Percentiles rank a stretch among this genome's conserved stretches.
These are phyloP conservation scores for Choristoneura fumiferana DNA, from an alignment of 1,140 invertebrate genomes.

Conservation along the genomic window DNA sequence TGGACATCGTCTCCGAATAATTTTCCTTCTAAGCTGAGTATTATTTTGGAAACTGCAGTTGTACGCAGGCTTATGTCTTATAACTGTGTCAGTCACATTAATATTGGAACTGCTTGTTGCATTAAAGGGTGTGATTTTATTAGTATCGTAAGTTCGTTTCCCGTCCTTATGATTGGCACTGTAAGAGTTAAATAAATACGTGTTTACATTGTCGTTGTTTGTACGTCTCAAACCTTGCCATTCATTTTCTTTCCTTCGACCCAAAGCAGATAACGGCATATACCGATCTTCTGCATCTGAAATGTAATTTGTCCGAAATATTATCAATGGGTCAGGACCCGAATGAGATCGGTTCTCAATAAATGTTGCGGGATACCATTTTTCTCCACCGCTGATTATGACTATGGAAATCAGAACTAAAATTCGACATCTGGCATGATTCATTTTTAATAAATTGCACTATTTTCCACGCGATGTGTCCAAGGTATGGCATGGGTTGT, in stretches of 20 bases:
- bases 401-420: slow-evolving; percentile 16
- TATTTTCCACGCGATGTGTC: too few species aligned
- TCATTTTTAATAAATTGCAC: slow-evolving; percentile 24
- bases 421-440: slow-evolving; percentile 11
- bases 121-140: too few species aligned
- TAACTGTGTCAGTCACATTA: not conserved
- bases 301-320: slow-evolving; percentile 10
- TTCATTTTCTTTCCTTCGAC: not conserved
- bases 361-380: slow-evolving; percentile 32
- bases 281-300: slow-evolving; percentile 16
- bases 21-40: slow-evolving; percentile 30
- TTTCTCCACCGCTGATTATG: slow-evolving; percentile 20
- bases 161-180: too few species aligned
- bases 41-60: too few species aligned
- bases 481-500: slow-evolving; percentile 10
- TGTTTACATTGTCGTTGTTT: too few species aligned
- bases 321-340: not conserved
- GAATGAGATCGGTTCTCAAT: slow-evolving; percentile 10
- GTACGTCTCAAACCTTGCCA: not conserved
- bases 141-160: too few species aligned
- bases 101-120: slow-evolving; percentile 21
- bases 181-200: too few species aligned
- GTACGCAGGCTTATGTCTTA: too few species aligned
- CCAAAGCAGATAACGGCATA: not conserved
- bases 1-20: slow-evolving; percentile 30